Conservation (phyloP, 2,113 vertebrate species). For the Pterocles gutturalis region DNA sequence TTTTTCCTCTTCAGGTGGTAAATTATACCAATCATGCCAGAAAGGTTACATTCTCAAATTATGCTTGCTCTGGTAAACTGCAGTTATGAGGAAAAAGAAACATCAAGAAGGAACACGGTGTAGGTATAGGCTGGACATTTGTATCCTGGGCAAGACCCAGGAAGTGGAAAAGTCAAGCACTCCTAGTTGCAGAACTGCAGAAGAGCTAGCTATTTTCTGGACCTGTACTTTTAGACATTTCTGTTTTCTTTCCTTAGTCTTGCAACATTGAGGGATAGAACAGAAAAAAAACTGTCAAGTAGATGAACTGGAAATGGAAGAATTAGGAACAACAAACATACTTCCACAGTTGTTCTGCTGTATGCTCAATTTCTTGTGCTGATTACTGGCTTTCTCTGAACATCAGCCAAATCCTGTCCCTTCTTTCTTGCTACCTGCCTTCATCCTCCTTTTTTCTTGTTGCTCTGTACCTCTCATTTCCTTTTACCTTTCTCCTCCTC, state of each 20-base stretch:
- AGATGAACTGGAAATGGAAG: background rate
- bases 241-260: background rate
- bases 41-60: background rate
- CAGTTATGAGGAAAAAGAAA: background rate
- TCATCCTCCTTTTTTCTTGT: background rate
- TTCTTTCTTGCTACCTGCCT: background rate
- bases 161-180: background rate
- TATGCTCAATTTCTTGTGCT: background rate
- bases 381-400: background rate
- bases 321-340: background rate
- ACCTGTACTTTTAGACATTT: background rate
- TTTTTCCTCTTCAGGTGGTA: background rate
- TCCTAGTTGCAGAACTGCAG: background rate
- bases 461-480: background rate
- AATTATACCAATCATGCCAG: background rate
- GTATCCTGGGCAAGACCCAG: background rate
- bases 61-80: background rate
- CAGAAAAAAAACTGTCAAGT: background rate
- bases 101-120: background rate
- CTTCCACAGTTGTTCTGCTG: background rate
- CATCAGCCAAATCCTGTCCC: background rate
- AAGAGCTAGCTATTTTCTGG: background rate
- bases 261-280: background rate
- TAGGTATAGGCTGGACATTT: background rate
- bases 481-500: background rate